Percentiles rank a stretch among this genome's conserved stretches.
These are phyloP conservation scores for Drosophila triauraria DNA, from an alignment of 1,140 invertebrate genomes.

Conservation along the genomic window DNA sequence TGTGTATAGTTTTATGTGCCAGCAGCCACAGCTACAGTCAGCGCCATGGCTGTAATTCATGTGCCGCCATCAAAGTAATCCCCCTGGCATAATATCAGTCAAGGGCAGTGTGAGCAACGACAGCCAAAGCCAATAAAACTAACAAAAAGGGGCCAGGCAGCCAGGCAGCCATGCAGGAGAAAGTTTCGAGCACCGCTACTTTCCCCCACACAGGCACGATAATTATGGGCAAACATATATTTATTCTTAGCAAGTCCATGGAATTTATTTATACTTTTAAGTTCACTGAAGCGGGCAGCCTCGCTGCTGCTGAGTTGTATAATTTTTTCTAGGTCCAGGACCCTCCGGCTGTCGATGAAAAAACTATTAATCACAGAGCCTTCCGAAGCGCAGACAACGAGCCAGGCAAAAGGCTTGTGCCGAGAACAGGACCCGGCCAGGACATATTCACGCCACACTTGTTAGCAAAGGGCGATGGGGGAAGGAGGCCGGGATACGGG, in stretches of 20 bases:
- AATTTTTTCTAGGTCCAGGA: slow-evolving; percentile 14
- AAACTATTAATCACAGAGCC: slow-evolving; percentile 55
- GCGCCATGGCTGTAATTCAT: slow-evolving; percentile 50
- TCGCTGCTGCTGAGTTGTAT: slow-evolving; percentile 21
- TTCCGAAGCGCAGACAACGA: slow-evolving; percentile 16
- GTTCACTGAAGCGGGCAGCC: slow-evolving; percentile 26
- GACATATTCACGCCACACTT: slow-evolving; percentile 59
- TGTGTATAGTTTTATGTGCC: slow-evolving; percentile 46
- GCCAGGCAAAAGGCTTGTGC: slow-evolving; percentile 32
- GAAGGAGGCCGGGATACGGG: background rate
- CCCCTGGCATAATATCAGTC: slow-evolving; percentile 60
- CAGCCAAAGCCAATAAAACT: slow-evolving; percentile 52
- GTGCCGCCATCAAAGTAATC: slow-evolving; percentile 63
- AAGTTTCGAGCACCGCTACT: slow-evolving; percentile 28
- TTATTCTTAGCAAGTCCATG: slow-evolving; percentile 15
- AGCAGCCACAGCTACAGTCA: slow-evolving; percentile 17
- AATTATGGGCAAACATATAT: slow-evolving; percentile 43
- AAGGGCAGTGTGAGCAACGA: slow-evolving; percentile 51
- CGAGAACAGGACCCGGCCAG: slow-evolving; percentile 21
- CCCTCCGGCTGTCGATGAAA: slow-evolving; percentile 46
- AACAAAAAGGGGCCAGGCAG: slow-evolving; percentile 22
- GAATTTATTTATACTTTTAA: slow-evolving; percentile 50
- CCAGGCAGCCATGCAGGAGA: slow-evolving; percentile 1
- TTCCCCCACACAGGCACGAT: slow-evolving; percentile 18
- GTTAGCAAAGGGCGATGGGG: slow-evolving; percentile 21